Conservation (phyloP, 2,797 vertebrate genomes). For the Pogoniulus pusillus region DNA sequence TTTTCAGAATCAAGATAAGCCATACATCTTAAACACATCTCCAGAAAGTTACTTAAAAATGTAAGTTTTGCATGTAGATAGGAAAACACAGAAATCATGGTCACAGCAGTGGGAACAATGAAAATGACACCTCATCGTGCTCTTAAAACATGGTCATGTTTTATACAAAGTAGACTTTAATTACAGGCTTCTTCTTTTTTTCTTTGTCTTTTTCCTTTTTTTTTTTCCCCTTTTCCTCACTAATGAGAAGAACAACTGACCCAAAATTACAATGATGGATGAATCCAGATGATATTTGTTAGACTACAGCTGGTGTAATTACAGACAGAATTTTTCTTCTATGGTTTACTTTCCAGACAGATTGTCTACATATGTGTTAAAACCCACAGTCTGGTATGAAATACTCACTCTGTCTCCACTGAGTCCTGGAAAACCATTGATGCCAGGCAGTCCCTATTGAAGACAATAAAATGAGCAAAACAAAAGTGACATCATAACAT, state of each 20-base stretch:
- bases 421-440: conserved; percentile 67
- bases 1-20: conserved; percentile 2
- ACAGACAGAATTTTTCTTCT: background rate
- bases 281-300: background rate
- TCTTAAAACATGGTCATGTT: background rate
- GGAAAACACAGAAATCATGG: background rate
- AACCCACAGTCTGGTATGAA: background rate
- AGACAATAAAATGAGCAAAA: background rate
- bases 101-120: background rate
- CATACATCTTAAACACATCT: background rate
- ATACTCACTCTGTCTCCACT: conserved; percentile 75
- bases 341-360: background rate
- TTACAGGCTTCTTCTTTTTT: background rate
- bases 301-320: background rate
- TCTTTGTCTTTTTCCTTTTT: background rate
- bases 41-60: background rate
- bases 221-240: background rate
- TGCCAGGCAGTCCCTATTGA: conserved; percentile 75
- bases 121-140: background rate
- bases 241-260: background rate
- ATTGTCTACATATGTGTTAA: background rate
- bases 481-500: background rate
- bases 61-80: background rate
- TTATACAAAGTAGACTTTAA: background rate
- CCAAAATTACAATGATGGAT: background rate